Conservation (phyloP, 2,797 vertebrate species). For the Lates japonicus region DNA sequence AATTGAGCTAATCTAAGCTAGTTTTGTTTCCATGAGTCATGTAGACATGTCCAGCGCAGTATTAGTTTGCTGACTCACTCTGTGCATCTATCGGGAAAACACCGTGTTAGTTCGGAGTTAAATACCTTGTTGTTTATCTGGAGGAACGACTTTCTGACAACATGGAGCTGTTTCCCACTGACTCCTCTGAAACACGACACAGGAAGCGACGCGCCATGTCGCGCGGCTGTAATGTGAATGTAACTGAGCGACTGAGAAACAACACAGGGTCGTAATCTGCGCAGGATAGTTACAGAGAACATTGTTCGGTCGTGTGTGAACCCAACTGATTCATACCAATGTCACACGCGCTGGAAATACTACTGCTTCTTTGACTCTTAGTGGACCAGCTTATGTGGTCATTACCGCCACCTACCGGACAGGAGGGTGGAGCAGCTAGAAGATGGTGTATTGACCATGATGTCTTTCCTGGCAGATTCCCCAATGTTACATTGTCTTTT, state of each 20-base stretch:
- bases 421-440: too few relatives aligned
- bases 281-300: not conserved
- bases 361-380: not conserved
- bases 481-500: too few relatives aligned
- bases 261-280: not conserved
- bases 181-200: not conserved
- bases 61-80: not conserved
- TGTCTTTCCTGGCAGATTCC: too few relatives aligned
- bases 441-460: too few relatives aligned
- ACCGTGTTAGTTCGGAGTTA: not conserved
- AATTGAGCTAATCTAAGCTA: not conserved
- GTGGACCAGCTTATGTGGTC: not conserved
- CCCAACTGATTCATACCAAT: rapidly evolving
- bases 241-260: not conserved
- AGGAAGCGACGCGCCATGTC: rapidly evolving
- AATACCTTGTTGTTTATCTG: conserved; percentile 13
- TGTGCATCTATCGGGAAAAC: too few relatives aligned
- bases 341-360: not conserved
- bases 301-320: not conserved
- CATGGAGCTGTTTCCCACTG: not conserved
- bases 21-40: too few relatives aligned
- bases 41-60: not conserved
- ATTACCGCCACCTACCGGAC: not conserved
- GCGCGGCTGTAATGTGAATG: rapidly evolving
- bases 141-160: conserved; percentile 8